Percentiles rank a stretch among this genome's conserved stretches.
Conservation (phyloP, 2,888 invertebrate species). For the Hyposoter didymator region DNA sequence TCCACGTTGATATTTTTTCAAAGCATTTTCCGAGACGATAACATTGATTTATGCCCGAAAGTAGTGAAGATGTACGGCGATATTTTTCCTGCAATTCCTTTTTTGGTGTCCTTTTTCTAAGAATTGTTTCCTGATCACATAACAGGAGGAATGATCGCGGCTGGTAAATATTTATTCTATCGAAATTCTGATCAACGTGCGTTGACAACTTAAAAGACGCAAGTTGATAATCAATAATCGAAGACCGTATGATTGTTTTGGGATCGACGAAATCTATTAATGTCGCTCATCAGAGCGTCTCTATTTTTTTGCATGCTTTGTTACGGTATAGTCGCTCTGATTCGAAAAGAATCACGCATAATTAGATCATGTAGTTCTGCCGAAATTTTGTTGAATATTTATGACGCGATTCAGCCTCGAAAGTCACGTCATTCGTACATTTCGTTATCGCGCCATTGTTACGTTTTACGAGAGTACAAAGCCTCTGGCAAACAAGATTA, state of each 20-base stretch:
- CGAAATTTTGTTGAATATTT: constrained; percentile 46
- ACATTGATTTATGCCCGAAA: background rate
- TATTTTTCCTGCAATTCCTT: background rate
- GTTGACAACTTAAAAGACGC: background rate
- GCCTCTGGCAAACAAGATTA: constrained; percentile 39
- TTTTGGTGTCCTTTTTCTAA: too few relatives aligned
- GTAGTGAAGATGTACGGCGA: background rate
- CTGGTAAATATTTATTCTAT: too few relatives aligned
- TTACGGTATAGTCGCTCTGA: background rate
- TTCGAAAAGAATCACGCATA: background rate
- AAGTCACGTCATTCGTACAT: constrained; percentile 14
- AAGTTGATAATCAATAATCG: background rate
- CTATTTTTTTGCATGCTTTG: background rate
- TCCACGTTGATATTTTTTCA: background rate
- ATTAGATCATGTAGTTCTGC: constrained; percentile 12
- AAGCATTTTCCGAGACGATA: background rate
- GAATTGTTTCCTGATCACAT: too few relatives aligned
- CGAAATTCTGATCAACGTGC: background rate
- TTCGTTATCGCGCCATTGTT: constrained; percentile 32
- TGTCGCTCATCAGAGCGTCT: background rate
- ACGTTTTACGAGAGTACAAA: constrained; percentile 35
- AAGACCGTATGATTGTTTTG: background rate
- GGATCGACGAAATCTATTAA: background rate
- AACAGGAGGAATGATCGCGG: too few relatives aligned
- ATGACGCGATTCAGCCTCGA: constrained; percentile 33